Evolutionary conservation across 1,140 invertebrate genomes (phyloP).

Genomic region (Bicyclus anynana): DNA sequence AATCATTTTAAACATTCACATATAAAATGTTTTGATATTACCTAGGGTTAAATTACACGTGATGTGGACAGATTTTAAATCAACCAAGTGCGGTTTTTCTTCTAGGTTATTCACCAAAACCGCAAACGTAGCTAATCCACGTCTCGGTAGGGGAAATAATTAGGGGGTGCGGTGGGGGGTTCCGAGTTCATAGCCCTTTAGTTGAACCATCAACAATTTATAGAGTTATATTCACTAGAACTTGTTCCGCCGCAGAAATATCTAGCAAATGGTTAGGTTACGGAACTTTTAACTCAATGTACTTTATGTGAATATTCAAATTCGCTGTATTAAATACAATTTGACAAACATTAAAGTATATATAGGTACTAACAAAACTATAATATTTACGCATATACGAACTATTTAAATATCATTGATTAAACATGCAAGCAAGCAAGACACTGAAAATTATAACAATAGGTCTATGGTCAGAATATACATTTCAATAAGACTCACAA

Average conservation of each 20-base stretch:
- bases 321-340: no score
- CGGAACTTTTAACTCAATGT: not conserved
- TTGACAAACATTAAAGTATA: no score
- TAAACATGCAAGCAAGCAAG: no score
- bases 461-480: no score
- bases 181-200: conserved; percentile 35
- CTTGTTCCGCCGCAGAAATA: not conserved
- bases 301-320: no score
- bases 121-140: conserved; percentile 28
- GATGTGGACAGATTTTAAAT: not conserved
- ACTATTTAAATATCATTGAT: no score
- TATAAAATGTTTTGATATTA: no score
- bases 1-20: no score
- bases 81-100: conserved; percentile 7
- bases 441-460: no score
- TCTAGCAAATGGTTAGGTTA: not conserved
- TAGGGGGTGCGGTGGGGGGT: conserved; percentile 38
- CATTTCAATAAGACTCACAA: no score
- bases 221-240: conserved; percentile 2
- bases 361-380: no score
- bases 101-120: conserved; percentile 12
- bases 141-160: conserved; percentile 41
- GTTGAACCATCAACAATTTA: conserved; percentile 1
- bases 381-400: no score
- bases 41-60: not conserved